phyloP scores from a whole-genome alignment of 2,113 vertebrate species.

The Dipodomys spectabilis region DNA sequence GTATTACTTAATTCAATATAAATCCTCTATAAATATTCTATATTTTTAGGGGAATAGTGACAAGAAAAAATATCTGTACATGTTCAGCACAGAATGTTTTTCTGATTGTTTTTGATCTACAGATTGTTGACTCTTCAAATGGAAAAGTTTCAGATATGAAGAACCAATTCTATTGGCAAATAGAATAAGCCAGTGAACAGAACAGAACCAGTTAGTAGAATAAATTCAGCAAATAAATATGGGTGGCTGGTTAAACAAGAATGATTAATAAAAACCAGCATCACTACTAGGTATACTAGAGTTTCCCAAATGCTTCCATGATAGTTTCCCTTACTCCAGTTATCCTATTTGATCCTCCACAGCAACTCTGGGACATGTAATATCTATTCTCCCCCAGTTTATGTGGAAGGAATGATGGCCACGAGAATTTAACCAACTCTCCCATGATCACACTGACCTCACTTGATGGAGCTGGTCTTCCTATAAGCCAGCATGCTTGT shows the following conservation, averaged over 20 bases:
- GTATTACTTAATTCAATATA: no score
- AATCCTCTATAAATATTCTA: no score
- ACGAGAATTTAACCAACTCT: background rate
- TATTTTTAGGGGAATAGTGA: background rate
- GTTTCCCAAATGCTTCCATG: background rate
- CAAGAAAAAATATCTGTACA: background rate
- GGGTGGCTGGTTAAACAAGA: background rate
- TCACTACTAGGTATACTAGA: background rate
- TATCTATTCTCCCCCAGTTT: background rate
- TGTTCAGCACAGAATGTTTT: background rate
- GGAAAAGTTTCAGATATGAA: background rate
- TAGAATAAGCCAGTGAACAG: no score
- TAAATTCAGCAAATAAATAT: no score
- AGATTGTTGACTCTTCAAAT: background rate
- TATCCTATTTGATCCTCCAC: background rate
- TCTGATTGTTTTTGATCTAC: background rate
- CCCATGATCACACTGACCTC: background rate
- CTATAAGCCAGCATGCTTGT: background rate
- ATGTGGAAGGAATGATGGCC: background rate
- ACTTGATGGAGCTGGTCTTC: background rate
- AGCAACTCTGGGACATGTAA: background rate
- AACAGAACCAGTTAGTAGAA: no score
- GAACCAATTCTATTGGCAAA: no score
- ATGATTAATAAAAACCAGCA: slow-evolving; percentile 9
- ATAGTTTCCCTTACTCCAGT: background rate